These are phyloP conservation scores for Protosalanx chinensis DNA, from an alignment of 2,797 vertebrate species.

Conservation along the genomic window DNA sequence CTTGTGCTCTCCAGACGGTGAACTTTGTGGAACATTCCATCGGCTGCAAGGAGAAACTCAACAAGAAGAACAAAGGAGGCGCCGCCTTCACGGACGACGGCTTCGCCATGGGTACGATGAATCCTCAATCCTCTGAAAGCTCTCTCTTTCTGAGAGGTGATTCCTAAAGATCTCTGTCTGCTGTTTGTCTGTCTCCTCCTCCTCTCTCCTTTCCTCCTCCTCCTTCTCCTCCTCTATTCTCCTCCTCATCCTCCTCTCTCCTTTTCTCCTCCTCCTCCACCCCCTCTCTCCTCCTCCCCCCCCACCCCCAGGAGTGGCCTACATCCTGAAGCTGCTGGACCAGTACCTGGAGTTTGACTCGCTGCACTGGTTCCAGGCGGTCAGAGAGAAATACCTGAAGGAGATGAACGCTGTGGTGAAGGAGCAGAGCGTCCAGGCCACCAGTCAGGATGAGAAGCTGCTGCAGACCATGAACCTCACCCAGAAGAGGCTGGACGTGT, in stretches of 20 bases:
- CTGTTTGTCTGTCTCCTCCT: background rate
- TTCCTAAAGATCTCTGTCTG: background rate
- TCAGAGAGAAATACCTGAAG: slow-evolving; percentile 92
- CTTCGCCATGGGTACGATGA: slow-evolving; percentile 89
- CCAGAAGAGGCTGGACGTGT: slow-evolving; percentile 92
- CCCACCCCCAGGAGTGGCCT: slow-evolving; percentile 84
- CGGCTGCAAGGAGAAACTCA: slow-evolving; percentile 95
- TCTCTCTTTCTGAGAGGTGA: no score
- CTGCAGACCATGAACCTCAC: slow-evolving; percentile 98
- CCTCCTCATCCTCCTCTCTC: background rate
- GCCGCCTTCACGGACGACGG: slow-evolving; percentile 98
- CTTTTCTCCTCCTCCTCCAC: background rate
- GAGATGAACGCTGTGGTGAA: slow-evolving; percentile 92
- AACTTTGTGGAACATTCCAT: slow-evolving; percentile 99
- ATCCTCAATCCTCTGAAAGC: background rate
- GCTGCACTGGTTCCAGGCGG: slow-evolving; percentile 98
- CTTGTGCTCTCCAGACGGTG: slow-evolving; percentile 79
- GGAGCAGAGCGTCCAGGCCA: slow-evolving; percentile 88
- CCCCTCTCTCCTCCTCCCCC: no score
- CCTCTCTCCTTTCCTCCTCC: background rate
- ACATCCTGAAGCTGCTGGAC: slow-evolving; percentile 97
- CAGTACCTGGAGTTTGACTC: slow-evolving; percentile 99
- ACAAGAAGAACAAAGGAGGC: slow-evolving; percentile 97
- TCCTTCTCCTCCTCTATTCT: no score
- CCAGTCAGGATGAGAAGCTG: slow-evolving; percentile 92